These are phyloP conservation scores for Phrynocephalus forsythii DNA, from an alignment of 2,797 vertebrate genomes.

Conservation along the genomic window DNA sequence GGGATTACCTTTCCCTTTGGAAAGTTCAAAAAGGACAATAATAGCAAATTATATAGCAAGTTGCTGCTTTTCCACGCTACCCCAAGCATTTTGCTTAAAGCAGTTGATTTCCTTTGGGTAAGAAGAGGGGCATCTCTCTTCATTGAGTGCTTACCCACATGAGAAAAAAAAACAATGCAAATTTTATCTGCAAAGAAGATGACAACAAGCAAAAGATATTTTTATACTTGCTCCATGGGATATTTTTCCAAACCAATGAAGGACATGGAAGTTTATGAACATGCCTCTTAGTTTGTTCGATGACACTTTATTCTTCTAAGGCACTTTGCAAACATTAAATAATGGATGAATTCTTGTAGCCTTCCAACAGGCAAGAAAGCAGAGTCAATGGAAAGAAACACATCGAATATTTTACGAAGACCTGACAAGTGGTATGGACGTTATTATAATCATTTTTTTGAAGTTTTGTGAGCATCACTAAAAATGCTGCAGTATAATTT, in stretches of 20 bases:
- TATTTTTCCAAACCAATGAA: conserved; percentile 39
- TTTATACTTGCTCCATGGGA: conserved; percentile 26
- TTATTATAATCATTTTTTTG: background rate
- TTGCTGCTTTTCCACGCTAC: background rate
- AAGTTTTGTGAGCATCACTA: background rate
- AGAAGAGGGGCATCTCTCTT: background rate
- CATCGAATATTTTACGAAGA: conserved; percentile 24
- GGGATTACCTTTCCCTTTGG: too few species aligned
- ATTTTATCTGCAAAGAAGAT: background rate
- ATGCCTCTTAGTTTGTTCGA: conserved; percentile 21
- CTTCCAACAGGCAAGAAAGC: background rate
- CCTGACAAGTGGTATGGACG: background rate
- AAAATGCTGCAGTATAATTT: background rate
- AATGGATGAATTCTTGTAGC: conserved; percentile 11
- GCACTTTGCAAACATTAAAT: conserved; percentile 32
- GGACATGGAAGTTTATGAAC: conserved; percentile 11
- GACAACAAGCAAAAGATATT: background rate
- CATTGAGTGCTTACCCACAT: background rate
- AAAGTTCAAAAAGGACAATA: background rate
- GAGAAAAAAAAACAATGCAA: background rate
- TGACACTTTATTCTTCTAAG: conserved; percentile 28
- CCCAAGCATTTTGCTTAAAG: background rate
- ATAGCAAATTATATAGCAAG: background rate
- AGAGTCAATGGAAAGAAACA: background rate
- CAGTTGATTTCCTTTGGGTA: background rate